Conservation (phyloP, 2,888 invertebrate species). For the Formica aserva region DNA sequence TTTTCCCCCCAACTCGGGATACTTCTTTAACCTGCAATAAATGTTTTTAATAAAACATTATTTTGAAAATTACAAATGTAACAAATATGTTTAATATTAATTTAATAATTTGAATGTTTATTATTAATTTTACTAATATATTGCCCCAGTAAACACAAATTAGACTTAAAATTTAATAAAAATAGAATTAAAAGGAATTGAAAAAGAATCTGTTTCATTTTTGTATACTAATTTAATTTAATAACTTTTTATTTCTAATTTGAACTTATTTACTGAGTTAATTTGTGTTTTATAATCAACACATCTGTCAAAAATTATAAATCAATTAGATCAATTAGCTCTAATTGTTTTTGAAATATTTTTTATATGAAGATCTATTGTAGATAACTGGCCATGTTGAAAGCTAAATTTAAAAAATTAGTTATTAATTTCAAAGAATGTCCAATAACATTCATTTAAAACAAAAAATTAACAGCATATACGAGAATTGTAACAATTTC, state of each 20-base stretch:
- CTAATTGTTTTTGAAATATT: not conserved
- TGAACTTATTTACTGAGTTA: too few relatives aligned
- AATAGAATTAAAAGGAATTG: slow-evolving; percentile 3
- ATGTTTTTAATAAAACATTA: not conserved
- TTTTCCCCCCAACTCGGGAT: not conserved
- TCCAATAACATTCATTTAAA: not conserved
- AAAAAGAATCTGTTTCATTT: not conserved
- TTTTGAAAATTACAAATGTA: slow-evolving; percentile 2
- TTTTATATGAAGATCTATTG: not conserved
- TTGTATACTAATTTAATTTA: not conserved
- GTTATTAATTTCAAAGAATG: not conserved
- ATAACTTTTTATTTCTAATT: too few relatives aligned
- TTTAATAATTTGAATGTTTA: not conserved
- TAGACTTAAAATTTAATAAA: not conserved
- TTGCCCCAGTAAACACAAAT: not conserved
- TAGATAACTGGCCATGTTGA: not conserved
- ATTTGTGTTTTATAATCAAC: too few relatives aligned
- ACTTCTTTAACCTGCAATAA: slow-evolving; percentile 8
- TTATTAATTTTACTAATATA: not conserved
- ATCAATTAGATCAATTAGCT: too few relatives aligned
- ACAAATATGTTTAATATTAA: not conserved
- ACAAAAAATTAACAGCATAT: not conserved
- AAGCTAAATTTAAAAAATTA: not conserved
- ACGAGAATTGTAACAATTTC: not conserved
- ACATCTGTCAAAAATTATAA: too few relatives aligned